A percentile compares a stretch with the other conserved stretches of the same genome.
phyloP scores from a whole-genome alignment of 2,888 invertebrate genomes.

The Lithophane socia region DNA sequence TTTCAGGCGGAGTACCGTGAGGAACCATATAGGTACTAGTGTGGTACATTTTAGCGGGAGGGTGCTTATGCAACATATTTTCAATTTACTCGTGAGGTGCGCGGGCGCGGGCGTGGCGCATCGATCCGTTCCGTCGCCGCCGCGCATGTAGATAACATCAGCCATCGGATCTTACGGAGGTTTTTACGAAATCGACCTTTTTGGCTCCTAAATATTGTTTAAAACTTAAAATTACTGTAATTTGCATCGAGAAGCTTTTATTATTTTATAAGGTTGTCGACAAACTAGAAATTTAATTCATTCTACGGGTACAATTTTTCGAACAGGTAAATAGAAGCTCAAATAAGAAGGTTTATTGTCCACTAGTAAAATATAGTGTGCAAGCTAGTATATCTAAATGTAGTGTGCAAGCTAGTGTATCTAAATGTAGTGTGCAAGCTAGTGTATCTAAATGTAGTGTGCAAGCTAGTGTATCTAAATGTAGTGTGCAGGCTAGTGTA shows the following conservation, averaged over 20 bases:
- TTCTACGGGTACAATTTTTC: background rate
- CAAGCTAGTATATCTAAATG: background rate
- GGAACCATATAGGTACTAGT: background rate
- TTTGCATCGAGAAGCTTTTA: slow-evolving; percentile 1
- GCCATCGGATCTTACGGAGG: slow-evolving; percentile 14
- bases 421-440: too few species aligned
- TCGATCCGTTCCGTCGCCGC: slow-evolving; percentile 71
- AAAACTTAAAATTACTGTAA: slow-evolving; percentile 35
- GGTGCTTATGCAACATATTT: slow-evolving; percentile 61
- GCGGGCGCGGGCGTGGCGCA: slow-evolving; percentile 68
- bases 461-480: too few species aligned
- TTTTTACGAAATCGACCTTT: slow-evolving; percentile 60
- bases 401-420: too few species aligned
- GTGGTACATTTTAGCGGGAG: slow-evolving; percentile 12
- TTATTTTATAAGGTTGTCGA: background rate
- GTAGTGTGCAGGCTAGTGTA: too few species aligned
- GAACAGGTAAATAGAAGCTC: background rate
- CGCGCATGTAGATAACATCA: slow-evolving; percentile 47
- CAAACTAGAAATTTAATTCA: background rate
- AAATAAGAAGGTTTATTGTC: background rate
- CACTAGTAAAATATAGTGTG: background rate
- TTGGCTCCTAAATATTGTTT: slow-evolving; percentile 30
- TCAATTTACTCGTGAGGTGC: slow-evolving; percentile 66
- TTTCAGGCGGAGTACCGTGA: background rate
- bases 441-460: too few species aligned